phyloP scores from a whole-genome alignment of 2,797 vertebrate genomes.

The Malurus splendens region DNA sequence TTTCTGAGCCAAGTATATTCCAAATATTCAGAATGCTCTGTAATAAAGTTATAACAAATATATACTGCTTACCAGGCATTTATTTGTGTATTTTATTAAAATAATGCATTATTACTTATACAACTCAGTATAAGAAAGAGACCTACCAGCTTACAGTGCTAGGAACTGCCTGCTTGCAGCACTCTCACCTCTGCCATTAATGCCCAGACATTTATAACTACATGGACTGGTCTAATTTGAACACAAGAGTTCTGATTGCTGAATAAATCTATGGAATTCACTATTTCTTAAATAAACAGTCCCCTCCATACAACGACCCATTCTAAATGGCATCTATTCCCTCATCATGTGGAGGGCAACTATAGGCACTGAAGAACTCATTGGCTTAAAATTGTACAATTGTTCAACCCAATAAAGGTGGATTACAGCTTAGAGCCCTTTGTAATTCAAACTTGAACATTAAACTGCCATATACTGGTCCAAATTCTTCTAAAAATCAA shows the following conservation, averaged over 20 bases:
- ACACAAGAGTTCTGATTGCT: neutral
- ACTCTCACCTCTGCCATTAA: neutral
- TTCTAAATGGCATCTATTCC: neutral
- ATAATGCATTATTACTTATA: neutral
- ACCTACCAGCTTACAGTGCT: neutral
- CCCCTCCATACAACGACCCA: neutral
- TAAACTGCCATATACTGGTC: neutral
- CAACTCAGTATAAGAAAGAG: neutral
- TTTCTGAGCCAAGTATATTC: neutral
- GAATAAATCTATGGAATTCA: neutral
- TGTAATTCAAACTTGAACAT: neutral
- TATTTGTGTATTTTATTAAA: slow-evolving; percentile 36
- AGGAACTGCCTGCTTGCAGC: neutral
- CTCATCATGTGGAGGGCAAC: neutral
- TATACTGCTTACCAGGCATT: slow-evolving; percentile 1
- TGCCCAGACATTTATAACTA: neutral
- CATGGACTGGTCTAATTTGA: neutral
- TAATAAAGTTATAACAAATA: neutral
- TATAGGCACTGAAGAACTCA: slow-evolving; percentile 48
- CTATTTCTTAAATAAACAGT: neutral
- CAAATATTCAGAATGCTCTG: neutral
- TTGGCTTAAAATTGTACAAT: slow-evolving; percentile 14
- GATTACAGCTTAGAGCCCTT: slow-evolving; percentile 62
- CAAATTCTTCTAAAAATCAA: neutral
- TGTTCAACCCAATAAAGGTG: slow-evolving; percentile 23